These are phyloP conservation scores for Gnatocerus cornutus DNA, from an alignment of 2,888 invertebrate species.

Conservation along the genomic window DNA sequence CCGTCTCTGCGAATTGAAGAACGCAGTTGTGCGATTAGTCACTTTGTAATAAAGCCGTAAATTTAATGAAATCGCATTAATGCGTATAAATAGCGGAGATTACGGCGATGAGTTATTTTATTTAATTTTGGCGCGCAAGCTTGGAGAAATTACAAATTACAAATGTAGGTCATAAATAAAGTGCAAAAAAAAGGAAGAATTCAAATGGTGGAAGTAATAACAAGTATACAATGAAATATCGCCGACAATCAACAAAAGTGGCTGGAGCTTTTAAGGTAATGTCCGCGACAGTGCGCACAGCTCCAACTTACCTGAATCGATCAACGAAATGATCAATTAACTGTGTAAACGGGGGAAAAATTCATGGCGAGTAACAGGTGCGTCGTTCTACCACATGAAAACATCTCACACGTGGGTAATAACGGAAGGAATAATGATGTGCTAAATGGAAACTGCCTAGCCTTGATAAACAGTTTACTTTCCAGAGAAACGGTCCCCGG, in stretches of 20 bases:
- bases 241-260: constrained; percentile 46
- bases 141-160: constrained; percentile 26
- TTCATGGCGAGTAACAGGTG: constrained; percentile 34
- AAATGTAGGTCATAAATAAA: constrained; percentile 47
- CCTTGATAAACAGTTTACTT: constrained; percentile 40
- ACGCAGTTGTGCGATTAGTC: background rate
- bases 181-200: constrained; percentile 40
- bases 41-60: constrained; percentile 33
- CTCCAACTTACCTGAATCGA: constrained; percentile 28
- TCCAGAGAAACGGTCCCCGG: constrained; percentile 30
- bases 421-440: constrained; percentile 48
- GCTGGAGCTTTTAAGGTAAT: constrained; percentile 48
- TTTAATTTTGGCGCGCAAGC: constrained; percentile 38
- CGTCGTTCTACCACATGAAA: constrained; percentile 34
- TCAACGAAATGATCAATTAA: constrained; percentile 40
- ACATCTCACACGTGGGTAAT: constrained; percentile 44
- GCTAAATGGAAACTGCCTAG: constrained; percentile 48
- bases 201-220: constrained; percentile 47
- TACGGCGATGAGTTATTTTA: constrained; percentile 42
- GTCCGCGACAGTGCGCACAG: constrained; percentile 29
- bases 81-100: constrained; percentile 40
- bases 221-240: constrained; percentile 48
- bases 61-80: constrained; percentile 44
- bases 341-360: constrained; percentile 37
- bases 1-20: background rate